Conservation (phyloP, 37 sponge, comb jelly and placozoan genomes). For the Oscarella lobularis region DNA sequence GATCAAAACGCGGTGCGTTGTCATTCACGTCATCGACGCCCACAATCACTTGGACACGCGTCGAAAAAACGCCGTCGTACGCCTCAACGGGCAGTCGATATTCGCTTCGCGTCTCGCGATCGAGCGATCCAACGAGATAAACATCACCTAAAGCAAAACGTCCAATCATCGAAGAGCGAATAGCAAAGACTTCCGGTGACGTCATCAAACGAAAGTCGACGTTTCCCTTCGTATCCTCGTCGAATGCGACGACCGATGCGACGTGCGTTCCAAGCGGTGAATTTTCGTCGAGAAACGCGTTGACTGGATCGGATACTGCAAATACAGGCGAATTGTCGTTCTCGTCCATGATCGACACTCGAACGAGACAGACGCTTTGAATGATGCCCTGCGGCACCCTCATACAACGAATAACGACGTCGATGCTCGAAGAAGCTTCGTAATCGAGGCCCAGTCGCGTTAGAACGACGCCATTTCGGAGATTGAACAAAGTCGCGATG, state of each 20-base stretch:
- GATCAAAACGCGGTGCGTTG: not conserved
- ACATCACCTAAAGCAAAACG: not conserved
- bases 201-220: too few relatives aligned
- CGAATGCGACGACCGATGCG: too few relatives aligned
- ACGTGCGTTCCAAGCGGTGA: not conserved
- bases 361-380: too few relatives aligned
- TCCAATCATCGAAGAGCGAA: too few relatives aligned
- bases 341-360: not conserved
- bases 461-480: not conserved
- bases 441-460: not conserved
- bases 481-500: too few relatives aligned
- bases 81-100: not conserved
- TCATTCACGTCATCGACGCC: not conserved
- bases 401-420: not conserved
- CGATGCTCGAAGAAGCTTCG: too few relatives aligned
- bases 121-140: not conserved
- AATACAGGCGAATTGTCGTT: not conserved
- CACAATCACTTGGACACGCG: not conserved
- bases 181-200: too few relatives aligned
- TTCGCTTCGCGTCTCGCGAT: not conserved
- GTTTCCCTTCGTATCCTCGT: not conserved
- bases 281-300: not conserved
- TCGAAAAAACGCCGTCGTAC: not conserved
- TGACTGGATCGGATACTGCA: not conserved
- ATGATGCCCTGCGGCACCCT: constrained; percentile 3